Conservation (phyloP, 2,113 vertebrate species). For the Sceloporus tristichus region DNA sequence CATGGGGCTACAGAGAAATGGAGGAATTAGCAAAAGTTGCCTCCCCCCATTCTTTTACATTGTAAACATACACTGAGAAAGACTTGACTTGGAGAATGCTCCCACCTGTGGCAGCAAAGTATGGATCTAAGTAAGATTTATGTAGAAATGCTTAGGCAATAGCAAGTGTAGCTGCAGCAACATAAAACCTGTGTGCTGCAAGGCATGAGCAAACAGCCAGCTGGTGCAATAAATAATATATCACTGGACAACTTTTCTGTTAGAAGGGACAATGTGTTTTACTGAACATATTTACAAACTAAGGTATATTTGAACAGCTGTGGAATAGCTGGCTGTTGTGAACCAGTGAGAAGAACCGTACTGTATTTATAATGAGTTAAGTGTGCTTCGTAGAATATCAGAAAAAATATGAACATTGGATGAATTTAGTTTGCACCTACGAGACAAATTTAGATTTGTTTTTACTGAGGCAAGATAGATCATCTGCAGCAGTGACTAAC, state of each 20-base stretch:
- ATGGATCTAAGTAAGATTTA: not conserved
- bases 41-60: not conserved
- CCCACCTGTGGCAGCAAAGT: not conserved
- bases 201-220: not conserved
- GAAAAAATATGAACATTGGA: not conserved
- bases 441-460: conserved; percentile 6
- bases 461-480: not conserved
- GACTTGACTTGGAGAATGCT: not conserved
- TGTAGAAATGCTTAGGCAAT: not conserved
- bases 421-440: conserved; percentile 2
- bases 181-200: not conserved
- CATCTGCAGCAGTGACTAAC: conserved; percentile 7
- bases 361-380: not conserved
- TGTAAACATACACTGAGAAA: not conserved
- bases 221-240: not conserved
- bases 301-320: not conserved
- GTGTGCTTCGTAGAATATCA: not conserved
- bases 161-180: not conserved
- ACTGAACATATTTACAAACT: not conserved
- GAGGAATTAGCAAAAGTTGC: not conserved
- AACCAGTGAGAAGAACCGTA: not conserved
- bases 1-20: not conserved
- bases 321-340: not conserved
- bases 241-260: conserved; percentile 3
- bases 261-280: not conserved